Conservation (phyloP, 2,113 vertebrate genomes). For the Callaeas wilsoni region DNA sequence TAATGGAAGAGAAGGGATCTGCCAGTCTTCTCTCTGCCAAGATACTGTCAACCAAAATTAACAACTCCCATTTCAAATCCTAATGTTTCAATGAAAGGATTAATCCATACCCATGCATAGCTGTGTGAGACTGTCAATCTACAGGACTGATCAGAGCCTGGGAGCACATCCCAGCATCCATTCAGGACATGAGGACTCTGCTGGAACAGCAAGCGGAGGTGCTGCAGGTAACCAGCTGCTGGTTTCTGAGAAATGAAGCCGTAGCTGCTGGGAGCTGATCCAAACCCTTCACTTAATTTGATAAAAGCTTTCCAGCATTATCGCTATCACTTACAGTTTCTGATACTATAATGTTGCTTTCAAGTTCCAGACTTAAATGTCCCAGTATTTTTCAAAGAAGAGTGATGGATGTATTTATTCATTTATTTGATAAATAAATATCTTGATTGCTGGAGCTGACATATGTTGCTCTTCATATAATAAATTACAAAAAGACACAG, state of each 20-base stretch:
- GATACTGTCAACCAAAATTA: neutral
- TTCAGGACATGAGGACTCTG: neutral
- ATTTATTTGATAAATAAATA: neutral
- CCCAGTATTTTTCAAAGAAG: neutral
- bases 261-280: neutral
- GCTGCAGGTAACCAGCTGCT: neutral
- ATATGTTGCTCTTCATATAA: neutral
- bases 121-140: neutral
- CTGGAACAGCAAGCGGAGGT: neutral
- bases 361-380: neutral
- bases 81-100: neutral
- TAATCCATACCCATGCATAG: neutral
- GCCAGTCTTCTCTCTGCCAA: neutral
- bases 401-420: neutral
- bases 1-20: neutral
- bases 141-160: neutral
- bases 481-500: neutral
- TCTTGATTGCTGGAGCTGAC: neutral
- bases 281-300: conserved; percentile 12
- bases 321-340: neutral
- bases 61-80: neutral
- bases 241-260: conserved; percentile 4
- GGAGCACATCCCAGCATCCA: neutral
- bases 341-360: neutral
- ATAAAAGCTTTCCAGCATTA: conserved; percentile 36